Evolutionary conservation across 2,113 vertebrate genomes (phyloP), one percentile per base, ranked within the genome.

Genomic region (Saccopteryx leptura): DNA sequence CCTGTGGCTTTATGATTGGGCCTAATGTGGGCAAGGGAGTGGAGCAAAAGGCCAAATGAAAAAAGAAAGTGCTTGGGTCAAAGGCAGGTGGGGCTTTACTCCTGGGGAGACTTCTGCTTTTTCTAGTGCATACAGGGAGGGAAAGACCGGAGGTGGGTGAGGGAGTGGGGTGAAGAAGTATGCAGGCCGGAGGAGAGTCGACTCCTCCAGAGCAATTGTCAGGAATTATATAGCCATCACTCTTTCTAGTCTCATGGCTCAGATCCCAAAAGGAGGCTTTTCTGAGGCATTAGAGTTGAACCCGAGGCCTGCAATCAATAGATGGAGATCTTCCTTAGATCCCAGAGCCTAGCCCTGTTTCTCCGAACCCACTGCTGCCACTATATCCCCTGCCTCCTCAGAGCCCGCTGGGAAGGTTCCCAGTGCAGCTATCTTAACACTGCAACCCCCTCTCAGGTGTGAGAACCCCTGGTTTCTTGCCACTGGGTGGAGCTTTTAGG

Each of bases 401-500:
- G 66, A 84, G 61, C 21, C 0, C 1, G 1, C 12, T 4, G 31
- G 79, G 56, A 61, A 68, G 69, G 50, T 52, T 33, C 71, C 86
- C 28, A 9, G 76, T 19, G 54, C 61, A 56, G 63, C 84, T 17
- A 23, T 24, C 61, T 18, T 5, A 13, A 13, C 8, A 5, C 50
- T 28, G 61, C 76, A 39, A 9, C 39, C 50, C 50, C 52, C 54
- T 18, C 33, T 0, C 7, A 23, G 50, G 71, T n/a, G 0, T 66
- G 68, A 28, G 54, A 24, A 23, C 60, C n/a, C 86, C 54, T 75
- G 88, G 63, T 46, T 61, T 68, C 52, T 89, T 17, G 66, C 75
- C 90, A 66, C 82, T 63, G 93, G 95, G 92, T 65, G 84, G 96
- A 95, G 92, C 92, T 90, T 84, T 31, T n/a, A 39, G 79, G 19